Percentiles rank a stretch among this genome's conserved stretches.
phyloP scores from a whole-genome alignment of 1,140 invertebrate genomes.

The Drosophila kanapiae region DNA sequence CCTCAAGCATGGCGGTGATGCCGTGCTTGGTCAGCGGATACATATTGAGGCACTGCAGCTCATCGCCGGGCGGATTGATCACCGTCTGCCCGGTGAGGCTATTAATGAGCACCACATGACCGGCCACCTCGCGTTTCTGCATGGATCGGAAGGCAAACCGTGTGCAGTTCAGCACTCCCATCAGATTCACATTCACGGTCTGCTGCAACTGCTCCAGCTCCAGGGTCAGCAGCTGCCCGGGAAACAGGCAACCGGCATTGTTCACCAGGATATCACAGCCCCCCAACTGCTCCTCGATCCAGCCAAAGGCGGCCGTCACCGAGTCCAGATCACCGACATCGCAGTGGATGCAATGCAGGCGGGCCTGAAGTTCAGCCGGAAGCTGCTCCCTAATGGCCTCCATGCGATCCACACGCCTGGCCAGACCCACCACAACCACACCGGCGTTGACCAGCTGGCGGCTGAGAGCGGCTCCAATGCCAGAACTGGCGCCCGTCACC shows the following conservation, averaged over 20 bases:
- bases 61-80: slow-evolving; percentile 47
- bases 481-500: slow-evolving; percentile 89
- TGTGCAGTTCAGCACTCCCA: slow-evolving; percentile 88
- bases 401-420: slow-evolving; percentile 88
- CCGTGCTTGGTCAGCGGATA: slow-evolving; percentile 88
- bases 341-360: slow-evolving; percentile 86
- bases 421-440: slow-evolving; percentile 89
- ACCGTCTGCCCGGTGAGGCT: slow-evolving; percentile 68
- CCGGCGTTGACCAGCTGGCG: slow-evolving; percentile 87
- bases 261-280: slow-evolving; percentile 91
- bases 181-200: slow-evolving; percentile 89
- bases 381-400: slow-evolving; percentile 83
- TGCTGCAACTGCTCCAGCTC: slow-evolving; percentile 52
- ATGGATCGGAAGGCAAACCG: slow-evolving; percentile 89
- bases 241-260: slow-evolving; percentile 88
- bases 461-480: slow-evolving; percentile 89
- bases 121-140: slow-evolving; percentile 88
- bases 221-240: slow-evolving; percentile 59
- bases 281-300: slow-evolving; percentile 88
- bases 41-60: slow-evolving; percentile 62
- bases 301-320: slow-evolving; percentile 88
- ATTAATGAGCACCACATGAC: slow-evolving; percentile 87
- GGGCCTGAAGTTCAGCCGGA: slow-evolving; percentile 63
- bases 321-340: slow-evolving; percentile 89
- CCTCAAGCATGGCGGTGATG: slow-evolving; percentile 87